Base-by-base conservation (phyloP, 2,888 invertebrate genomes). In the Dynastes grantii region DNA sequence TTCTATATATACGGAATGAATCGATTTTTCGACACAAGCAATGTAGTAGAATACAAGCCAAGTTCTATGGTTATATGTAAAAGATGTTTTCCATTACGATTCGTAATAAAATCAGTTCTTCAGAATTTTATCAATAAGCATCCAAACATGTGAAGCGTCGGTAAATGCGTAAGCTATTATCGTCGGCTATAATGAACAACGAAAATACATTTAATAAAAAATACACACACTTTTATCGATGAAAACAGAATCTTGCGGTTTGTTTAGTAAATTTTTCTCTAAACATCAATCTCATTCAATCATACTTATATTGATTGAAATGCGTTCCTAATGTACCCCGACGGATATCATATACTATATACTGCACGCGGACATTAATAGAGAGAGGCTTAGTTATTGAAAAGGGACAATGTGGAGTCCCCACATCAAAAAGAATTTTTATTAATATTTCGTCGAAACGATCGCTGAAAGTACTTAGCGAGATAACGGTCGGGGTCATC, bases 381-480 rank as follows among this genome's bases (percentile, higher is more conserved):
- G 68, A 49, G 27, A 65, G 53, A 58, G 40, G 32, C 73, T 73
- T 73, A 55, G 73, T 73, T 73, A 73, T 73, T 73, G 73, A 73
- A 73, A 58, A 67, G 73, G 58, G 73, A 73, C 73, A 73, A 73
- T 73, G 22, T 22, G 9, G 32, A 71, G 32, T 63, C 63, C 58
- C 58, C 58, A 73, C 73, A 73, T 73, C 73, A 73, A 73, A 73
- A 73, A 73, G 73, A 73, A 73, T 73, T 73, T 71, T 73, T 73
- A 73, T 73, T 73, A 73, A 73, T 73, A 73, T 73, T 73, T 73
- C 73, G 73, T 22, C 73, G 73, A 73, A 73, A 73, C 73, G 73
- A 73, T 73, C 73, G 58, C n/a, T 53, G 40, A 53, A 70, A 73
- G 67, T 58, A 73, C 73, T 58, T 73, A 71, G 16, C 71, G 45